Evolutionary conservation across 2,113 vertebrate genomes (phyloP).

Genomic region (Hyperopisus bebe): DNA sequence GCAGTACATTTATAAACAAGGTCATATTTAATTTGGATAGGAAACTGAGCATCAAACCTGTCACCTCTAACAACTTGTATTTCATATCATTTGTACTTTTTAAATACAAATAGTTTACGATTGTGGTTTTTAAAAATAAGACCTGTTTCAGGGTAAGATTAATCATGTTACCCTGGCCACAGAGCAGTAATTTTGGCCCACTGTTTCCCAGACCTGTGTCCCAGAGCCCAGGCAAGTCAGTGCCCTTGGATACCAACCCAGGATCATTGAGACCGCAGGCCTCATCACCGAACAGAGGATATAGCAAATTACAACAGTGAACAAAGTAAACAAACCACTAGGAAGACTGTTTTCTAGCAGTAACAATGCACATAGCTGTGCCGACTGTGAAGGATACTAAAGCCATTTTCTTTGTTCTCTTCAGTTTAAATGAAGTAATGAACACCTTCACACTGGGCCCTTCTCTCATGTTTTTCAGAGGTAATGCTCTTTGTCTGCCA

Average conservation of each 20-base stretch:
- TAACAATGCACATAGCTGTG: not conserved
- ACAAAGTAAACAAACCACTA: not conserved
- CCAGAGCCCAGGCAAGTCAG: not conserved
- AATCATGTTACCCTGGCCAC: not conserved
- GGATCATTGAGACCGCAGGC: not conserved
- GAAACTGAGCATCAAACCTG: constrained; percentile 33
- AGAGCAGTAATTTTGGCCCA: not conserved
- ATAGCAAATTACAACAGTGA: not conserved
- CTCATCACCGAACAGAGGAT: not conserved
- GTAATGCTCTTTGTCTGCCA: not conserved
- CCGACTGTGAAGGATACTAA: not conserved
- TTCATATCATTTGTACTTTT: not conserved
- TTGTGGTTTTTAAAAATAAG: not conserved
- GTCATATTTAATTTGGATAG: not conserved
- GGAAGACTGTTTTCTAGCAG: not conserved
- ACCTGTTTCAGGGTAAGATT: not conserved
- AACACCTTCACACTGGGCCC: not conserved
- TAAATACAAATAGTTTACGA: not conserved
- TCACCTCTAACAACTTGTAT: not conserved
- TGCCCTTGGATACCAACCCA: not conserved
- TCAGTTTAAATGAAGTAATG: not conserved
- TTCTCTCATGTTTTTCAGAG: not conserved
- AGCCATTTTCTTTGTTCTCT: not conserved
- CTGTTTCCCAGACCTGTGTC: not conserved
- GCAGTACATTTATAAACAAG: not conserved